Evolutionary conservation across 2,113 vertebrate genomes (phyloP), one percentile per base, ranked within the genome.

Genomic region (Lamprologus lemairii): DNA sequence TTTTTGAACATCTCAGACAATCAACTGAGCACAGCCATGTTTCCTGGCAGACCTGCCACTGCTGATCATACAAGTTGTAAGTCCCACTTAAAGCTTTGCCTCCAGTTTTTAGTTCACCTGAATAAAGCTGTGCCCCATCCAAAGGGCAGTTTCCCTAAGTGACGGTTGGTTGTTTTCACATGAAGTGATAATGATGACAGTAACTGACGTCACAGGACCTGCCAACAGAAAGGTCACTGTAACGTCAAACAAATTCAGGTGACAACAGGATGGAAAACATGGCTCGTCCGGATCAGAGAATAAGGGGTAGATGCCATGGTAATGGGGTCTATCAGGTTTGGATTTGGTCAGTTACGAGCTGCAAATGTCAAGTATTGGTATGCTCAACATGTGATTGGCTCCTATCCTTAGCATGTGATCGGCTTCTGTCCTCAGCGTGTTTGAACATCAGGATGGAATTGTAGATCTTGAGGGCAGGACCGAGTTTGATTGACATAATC

Each of bases 361-460:
- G 17, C 42, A 47, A n/a, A 19, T 60, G 31, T 92, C 80, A 90
- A 65, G 58, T 85, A 73, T 35, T 54, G 12, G 31, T 42, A 3
- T 88, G 80, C n/a, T 87, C 82, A 3, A 42, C 6, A 1, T 84
- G 31, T 82, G 87, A 88, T 33, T 85, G 91, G 63, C 14, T 81
- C 23, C 10, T 91, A 9, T 71, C 86, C 47, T 80, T 83, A 47
- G 78, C 21, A 9, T 86, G 82, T 65, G 94, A 92, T 85, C 91
- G 93, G 89, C 47, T 90, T 13, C 23, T 45, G 35, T 94, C 91
- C 71, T 96, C 91, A 0, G 93, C 92, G 2, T 97, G 95, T 87
- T 95, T 96, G 87, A 97, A 96, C 96, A 97, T 97, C 80, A 97
- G 93, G 89, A 97, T 97, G 90, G 96, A 97, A 90, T 97, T 97